Evolutionary conservation across 2,797 vertebrate species (phyloP).

Genomic region (Xyrichtys novacula): DNA sequence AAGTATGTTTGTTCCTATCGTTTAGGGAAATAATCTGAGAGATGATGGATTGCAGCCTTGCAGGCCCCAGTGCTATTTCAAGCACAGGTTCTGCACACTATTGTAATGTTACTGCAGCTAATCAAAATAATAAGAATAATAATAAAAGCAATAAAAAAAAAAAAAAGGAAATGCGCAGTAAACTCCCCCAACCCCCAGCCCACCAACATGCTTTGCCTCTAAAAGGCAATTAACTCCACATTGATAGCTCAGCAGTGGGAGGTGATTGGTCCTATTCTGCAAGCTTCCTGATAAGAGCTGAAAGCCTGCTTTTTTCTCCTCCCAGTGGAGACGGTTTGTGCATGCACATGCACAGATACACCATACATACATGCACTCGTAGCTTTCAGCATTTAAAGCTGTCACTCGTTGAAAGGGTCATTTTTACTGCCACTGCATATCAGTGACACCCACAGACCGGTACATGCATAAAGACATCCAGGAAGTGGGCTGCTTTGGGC

Average conservation of each 20-base stretch:
- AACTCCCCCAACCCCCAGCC: not conserved
- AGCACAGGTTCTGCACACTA: constrained; percentile 5
- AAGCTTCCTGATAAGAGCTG: constrained; percentile 73
- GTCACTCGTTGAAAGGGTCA: constrained; percentile 55
- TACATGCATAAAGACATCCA: constrained; percentile 25
- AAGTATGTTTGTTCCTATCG: constrained; percentile 51
- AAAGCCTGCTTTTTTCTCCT: constrained; percentile 51
- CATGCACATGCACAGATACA: constrained; percentile 4
- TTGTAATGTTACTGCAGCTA: constrained; percentile 16
- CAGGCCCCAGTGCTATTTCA: constrained; percentile 10
- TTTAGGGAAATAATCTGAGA: constrained; percentile 60
- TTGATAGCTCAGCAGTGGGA: constrained; percentile 79
- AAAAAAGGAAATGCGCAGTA: constrained; percentile 23
- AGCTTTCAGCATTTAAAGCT: constrained; percentile 63
- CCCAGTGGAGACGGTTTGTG: not conserved
- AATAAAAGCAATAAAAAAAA: constrained; percentile 3
- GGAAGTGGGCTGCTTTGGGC: constrained; percentile 14
- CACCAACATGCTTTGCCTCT: constrained; percentile 39
- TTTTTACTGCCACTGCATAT: constrained; percentile 58
- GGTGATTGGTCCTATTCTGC: constrained; percentile 71
- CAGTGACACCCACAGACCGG: constrained; percentile 51
- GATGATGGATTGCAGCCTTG: constrained; percentile 52
- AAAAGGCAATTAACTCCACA: constrained; percentile 80
- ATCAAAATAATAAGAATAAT: too few species aligned
- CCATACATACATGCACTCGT: constrained; percentile 19